Conservation (phyloP, 2,888 invertebrate species). For the Drosophila falleni region DNA sequence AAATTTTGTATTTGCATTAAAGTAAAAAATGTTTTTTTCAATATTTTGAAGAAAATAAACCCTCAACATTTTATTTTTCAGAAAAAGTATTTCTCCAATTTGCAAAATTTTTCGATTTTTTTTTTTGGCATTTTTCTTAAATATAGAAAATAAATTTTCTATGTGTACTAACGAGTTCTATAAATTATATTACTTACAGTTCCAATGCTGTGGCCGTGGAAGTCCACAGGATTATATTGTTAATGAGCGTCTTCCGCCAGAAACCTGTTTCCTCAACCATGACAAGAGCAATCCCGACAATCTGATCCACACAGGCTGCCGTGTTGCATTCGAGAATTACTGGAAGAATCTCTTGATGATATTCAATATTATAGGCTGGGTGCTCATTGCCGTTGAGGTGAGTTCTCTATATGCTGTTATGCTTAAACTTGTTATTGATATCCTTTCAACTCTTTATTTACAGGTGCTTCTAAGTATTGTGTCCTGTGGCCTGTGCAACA, state of each 20-base stretch:
- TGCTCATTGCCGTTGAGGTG: slow-evolving; percentile 77
- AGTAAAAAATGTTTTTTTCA: no score
- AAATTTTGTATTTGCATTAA: no score
- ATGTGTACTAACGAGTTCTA: neutral
- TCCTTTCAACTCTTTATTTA: slow-evolving; percentile 7
- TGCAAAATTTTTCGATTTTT: no score
- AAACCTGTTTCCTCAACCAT: slow-evolving; percentile 74
- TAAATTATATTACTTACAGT: slow-evolving; percentile 50
- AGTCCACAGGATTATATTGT: slow-evolving; percentile 83
- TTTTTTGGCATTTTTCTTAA: no score
- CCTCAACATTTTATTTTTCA: no score
- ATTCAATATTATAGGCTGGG: slow-evolving; percentile 74
- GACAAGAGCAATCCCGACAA: slow-evolving; percentile 72
- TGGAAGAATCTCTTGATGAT: slow-evolving; percentile 68
- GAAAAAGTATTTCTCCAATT: no score
- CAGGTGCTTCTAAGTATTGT: slow-evolving; percentile 89
- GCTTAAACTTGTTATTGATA: neutral
- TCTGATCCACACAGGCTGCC: slow-evolving; percentile 78
- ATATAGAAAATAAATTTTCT: no score
- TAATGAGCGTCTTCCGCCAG: slow-evolving; percentile 79
- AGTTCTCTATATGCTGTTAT: neutral
- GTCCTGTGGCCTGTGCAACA: slow-evolving; percentile 93
- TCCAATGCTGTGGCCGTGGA: slow-evolving; percentile 83
- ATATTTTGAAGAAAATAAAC: no score
- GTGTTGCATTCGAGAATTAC: slow-evolving; percentile 75